Evolutionary conservation across 2,797 vertebrate genomes (phyloP), one percentile per base, ranked within the genome.

Genomic region (Nyctalus aviator): DNA sequence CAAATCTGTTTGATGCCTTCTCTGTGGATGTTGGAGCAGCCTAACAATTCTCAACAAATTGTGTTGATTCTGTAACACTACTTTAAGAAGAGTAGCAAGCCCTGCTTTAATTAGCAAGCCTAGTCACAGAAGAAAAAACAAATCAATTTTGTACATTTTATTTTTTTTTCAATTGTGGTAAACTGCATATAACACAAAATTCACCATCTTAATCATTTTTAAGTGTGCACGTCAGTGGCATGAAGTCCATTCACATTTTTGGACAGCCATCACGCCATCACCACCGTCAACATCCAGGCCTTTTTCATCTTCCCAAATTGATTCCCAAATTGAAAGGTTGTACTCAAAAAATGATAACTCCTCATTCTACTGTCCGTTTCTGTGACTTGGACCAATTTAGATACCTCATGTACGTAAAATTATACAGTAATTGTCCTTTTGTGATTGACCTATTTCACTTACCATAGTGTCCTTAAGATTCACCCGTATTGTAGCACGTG

Each of bases 61-160:
- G 8, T 71, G 13, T 20, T 30, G 23, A 76, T 48, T 75, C 66
- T 41, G 21, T n/a, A 89, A 48, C 21, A 37, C 5, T 44, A 25
- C 17, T 66, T 44, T 90, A 37, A 25, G 4, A 73, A 72, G 18
- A 53, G 68, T 0, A 91, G 41, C 15, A 73, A 62, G 46, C 23
- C 32, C 27, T 14, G 21, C 48, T 53, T 88, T 88, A 69, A 78
- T 83, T 62, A 78, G 59, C 50, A 93, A 88, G 76, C 46, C 69
- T 30, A 76, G 27, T 55, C 59, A 62, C 55, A 81, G 20, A 8
- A 64, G 30, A 79, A 44, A 27, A 6, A 83, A 78, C 41, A 85
- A 68, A 92, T 62, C 48, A 57, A 46, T 44, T 83, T 87, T 82
- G 62, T 53, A 69, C 17, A 69, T 25, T 23, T 77, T 76, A 57